These are phyloP conservation scores for Drosophila paulistorum DNA, from an alignment of 1,140 invertebrate genomes.

Conservation along the genomic window DNA sequence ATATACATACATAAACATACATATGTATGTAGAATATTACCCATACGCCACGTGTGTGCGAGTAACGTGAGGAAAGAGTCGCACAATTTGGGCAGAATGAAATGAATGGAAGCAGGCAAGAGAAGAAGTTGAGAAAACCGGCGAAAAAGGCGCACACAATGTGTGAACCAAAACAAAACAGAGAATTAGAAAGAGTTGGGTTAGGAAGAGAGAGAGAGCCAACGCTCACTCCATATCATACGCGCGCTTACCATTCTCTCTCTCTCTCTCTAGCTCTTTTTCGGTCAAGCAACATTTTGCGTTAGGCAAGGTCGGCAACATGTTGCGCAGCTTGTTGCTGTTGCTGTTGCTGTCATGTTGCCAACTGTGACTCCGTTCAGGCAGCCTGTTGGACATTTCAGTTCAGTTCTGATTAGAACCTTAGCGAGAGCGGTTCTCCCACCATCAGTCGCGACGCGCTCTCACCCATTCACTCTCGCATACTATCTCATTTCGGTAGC, in stretches of 20 bases:
- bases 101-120: background rate
- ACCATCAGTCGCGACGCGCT: conserved; percentile 16
- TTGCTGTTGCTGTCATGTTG: conserved; percentile 7
- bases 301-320: conserved; percentile 71
- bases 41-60: conserved; percentile 32
- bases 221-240: conserved; percentile 19
- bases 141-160: conserved; percentile 33
- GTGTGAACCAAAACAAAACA: conserved; percentile 54
- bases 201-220: background rate
- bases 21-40: conserved; percentile 44
- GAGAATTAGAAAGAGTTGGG: conserved; percentile 7
- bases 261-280: conserved; percentile 2
- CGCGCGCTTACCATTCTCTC: background rate
- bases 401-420: conserved; percentile 74
- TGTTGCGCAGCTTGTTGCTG: conserved; percentile 50
- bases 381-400: conserved; percentile 59
- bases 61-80: background rate
- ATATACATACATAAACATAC: background rate
- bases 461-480: conserved; percentile 24
- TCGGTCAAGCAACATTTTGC: conserved; percentile 46
- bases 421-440: conserved; percentile 50
- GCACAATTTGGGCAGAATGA: conserved; percentile 11
- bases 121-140: conserved; percentile 2
- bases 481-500: background rate
- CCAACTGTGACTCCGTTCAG: conserved; percentile 1